These are phyloP conservation scores for Melinaea marsaeus DNA, from an alignment of 2,888 invertebrate species.

Conservation along the genomic window DNA sequence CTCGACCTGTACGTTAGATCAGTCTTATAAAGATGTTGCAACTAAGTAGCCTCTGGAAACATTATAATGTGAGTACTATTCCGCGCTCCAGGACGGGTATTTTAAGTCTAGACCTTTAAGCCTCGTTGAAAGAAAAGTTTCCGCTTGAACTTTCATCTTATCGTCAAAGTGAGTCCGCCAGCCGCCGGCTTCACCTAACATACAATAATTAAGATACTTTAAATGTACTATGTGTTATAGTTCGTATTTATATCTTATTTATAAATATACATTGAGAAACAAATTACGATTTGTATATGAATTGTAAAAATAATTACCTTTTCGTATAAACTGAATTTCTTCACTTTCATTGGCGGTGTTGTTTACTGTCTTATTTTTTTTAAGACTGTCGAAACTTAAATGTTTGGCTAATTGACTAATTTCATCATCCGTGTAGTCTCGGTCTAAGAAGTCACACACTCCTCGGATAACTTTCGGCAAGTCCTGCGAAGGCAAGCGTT, in stretches of 20 bases:
- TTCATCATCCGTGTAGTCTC: slow-evolving; percentile 59
- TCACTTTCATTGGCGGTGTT: slow-evolving; percentile 51
- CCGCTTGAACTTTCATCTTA: slow-evolving; percentile 61
- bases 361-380: slow-evolving; percentile 78
- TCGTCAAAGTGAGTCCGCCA: slow-evolving; percentile 63
- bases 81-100: slow-evolving; percentile 54
- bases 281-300: background rate
- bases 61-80: slow-evolving; percentile 48
- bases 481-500: slow-evolving; percentile 48
- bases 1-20: slow-evolving; percentile 13
- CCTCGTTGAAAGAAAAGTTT: slow-evolving; percentile 52
- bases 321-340: slow-evolving; percentile 62
- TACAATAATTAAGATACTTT: too few relatives aligned
- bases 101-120: slow-evolving; percentile 48
- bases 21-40: slow-evolving; percentile 27
- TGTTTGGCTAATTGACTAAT: slow-evolving; percentile 67
- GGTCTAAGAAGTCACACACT: slow-evolving; percentile 73
- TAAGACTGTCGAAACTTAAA: slow-evolving; percentile 78
- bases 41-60: background rate
- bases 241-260: too few relatives aligned
- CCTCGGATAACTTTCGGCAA: slow-evolving; percentile 68
- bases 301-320: slow-evolving; percentile 46
- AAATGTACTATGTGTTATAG: too few relatives aligned
- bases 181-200: slow-evolving; percentile 62
- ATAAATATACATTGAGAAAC: too few relatives aligned